Base-by-base conservation (phyloP, 2,888 invertebrate genomes). In the Ametastegia equiseti region DNA sequence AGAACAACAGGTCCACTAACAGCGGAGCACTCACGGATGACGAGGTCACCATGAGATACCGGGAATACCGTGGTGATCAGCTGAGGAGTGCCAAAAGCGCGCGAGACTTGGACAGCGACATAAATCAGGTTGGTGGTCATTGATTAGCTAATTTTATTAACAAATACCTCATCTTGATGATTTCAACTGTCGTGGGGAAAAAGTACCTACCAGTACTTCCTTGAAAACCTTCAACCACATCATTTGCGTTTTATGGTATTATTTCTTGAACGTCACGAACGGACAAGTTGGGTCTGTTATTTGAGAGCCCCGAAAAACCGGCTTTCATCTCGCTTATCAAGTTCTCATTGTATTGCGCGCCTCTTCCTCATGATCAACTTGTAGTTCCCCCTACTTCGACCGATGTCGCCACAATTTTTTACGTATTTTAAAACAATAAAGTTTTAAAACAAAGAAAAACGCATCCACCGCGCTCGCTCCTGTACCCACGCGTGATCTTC, bases 1-100 rank as follows among this genome's bases (percentile, higher is more conserved):
- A 89, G 78, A 84, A 83, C 83, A 83, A 82, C 79, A 84, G 84
- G 47, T 84, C 84, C 81, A 88, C 88, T 84, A 90, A 88, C 85
- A 88, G 89, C 45, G 85, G 85, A 15, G 90, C 91, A 19, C 86
- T 90, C 30, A 91, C 90, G 63, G 91, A 91, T 83, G 91, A 91
- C 85, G 91, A 91, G 84, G 90, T 91, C 81, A 90, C 89, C 63
- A 90, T 89, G 87, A 88, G 91, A 83, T 91, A 91, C 83, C 84
- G 88, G 15, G 91, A 91, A 85, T 91, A 91, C 81, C 90, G 90
- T 39, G 91, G 91, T 50, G 90, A 90, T 83, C 90, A 90, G 82
- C 88, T 91, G 63, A 87, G 90, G 81, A 90, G 89, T 80, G 89
- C 90, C 77, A 91, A 88, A 83, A 91, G 90, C 83, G 89, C 90